These are phyloP conservation scores for Syritta pipiens DNA, from an alignment of 2,888 invertebrate species.

Conservation along the genomic window DNA sequence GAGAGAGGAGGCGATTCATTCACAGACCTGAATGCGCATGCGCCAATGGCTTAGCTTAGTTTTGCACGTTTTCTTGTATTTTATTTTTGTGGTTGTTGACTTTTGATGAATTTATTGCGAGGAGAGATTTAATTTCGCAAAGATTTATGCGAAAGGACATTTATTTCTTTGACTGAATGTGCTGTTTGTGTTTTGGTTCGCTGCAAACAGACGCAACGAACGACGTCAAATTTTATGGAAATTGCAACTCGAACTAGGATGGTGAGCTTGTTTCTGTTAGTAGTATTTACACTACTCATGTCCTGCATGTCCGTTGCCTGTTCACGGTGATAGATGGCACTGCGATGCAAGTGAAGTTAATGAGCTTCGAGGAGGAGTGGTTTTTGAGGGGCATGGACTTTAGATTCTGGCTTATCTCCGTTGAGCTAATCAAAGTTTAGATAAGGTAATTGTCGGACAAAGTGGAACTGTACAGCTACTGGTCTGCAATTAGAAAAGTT, in stretches of 20 bases:
- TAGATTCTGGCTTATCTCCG: not conserved
- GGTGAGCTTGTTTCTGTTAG: constrained; percentile 43
- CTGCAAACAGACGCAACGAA: constrained; percentile 2
- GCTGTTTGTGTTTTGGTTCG: not conserved
- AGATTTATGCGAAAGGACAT: constrained; percentile 69
- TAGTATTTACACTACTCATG: constrained; percentile 55
- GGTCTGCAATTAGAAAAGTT: too few species aligned
- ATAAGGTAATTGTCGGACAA: constrained; percentile 13
- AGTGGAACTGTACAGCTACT: not conserved
- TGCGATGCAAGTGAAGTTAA: constrained; percentile 27
- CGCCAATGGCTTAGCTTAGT: constrained; percentile 54
- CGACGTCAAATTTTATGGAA: constrained; percentile 43
- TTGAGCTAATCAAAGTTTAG: not conserved
- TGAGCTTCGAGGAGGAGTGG: constrained; percentile 17
- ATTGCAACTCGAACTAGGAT: constrained; percentile 44
- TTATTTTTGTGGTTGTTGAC: constrained; percentile 21
- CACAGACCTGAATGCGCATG: constrained; percentile 59
- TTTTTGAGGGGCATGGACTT: not conserved
- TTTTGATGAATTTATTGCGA: constrained; percentile 67
- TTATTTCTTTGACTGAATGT: constrained; percentile 51
- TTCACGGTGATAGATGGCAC: constrained; percentile 38
- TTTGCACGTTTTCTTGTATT: constrained; percentile 14
- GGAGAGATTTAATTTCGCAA: constrained; percentile 63
- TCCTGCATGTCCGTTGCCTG: constrained; percentile 51
- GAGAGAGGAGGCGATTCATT: constrained; percentile 59